These are phyloP conservation scores for Horisme vitalbata DNA, from an alignment of 2,888 invertebrate genomes.

Conservation along the genomic window DNA sequence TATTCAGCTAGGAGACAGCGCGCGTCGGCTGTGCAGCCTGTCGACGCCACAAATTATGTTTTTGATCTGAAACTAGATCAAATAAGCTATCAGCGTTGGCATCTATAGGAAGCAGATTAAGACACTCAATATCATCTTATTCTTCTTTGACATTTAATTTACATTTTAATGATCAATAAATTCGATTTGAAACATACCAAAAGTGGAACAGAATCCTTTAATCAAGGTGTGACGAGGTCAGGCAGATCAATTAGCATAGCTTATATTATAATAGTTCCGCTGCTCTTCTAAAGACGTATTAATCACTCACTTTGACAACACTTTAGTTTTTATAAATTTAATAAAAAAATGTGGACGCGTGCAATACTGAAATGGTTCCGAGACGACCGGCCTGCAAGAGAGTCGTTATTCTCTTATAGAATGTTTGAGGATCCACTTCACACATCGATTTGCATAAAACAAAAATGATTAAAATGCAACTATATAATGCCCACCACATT, in stretches of 20 bases:
- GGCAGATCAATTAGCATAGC: slow-evolving; percentile 63
- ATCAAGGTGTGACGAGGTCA: slow-evolving; percentile 72
- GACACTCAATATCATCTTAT: slow-evolving; percentile 59
- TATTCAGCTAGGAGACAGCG: not conserved
- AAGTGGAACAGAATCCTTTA: slow-evolving; percentile 69
- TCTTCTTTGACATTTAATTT: slow-evolving; percentile 72
- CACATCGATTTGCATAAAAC: slow-evolving; percentile 65
- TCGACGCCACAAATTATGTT: slow-evolving; percentile 60
- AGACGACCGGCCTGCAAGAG: slow-evolving; percentile 66
- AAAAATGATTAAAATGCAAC: slow-evolving; percentile 65
- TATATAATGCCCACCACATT: slow-evolving; percentile 54
- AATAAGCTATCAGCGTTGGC: slow-evolving; percentile 17
- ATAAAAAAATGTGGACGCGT: slow-evolving; percentile 39
- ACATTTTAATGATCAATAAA: slow-evolving; percentile 75
- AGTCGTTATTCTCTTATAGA: slow-evolving; percentile 65
- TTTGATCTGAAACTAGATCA: slow-evolving; percentile 72
- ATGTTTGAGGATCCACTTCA: slow-evolving; percentile 56
- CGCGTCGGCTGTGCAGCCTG: slow-evolving; percentile 45
- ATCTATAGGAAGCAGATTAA: slow-evolving; percentile 53
- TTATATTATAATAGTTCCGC: slow-evolving; percentile 54
- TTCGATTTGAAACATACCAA: slow-evolving; percentile 68
- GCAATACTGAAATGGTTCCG: slow-evolving; percentile 43
- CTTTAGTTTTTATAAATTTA: slow-evolving; percentile 39
- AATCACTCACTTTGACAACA: slow-evolving; percentile 53
- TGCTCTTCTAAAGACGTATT: slow-evolving; percentile 39